Percentiles rank a stretch among this genome's conserved stretches.
Evolutionary conservation across 1,140 invertebrate species (phyloP).

Genomic region (Uloborus diversus): DNA sequence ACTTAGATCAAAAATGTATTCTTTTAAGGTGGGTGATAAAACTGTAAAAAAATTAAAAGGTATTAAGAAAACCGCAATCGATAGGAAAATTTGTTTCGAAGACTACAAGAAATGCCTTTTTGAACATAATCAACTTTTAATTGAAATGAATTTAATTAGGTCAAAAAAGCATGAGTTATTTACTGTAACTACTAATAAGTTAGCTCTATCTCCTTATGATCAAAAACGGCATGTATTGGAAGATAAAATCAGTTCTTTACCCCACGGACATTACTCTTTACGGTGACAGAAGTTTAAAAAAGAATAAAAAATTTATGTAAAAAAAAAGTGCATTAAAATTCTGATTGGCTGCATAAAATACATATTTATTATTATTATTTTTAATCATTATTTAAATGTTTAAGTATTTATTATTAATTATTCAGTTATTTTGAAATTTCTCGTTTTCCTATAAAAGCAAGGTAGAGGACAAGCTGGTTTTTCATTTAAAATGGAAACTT

Average conservation of each 20-base stretch:
- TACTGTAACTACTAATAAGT: background rate
- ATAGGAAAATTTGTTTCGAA: too few species aligned
- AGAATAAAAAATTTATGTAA: too few species aligned
- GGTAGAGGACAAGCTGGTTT: too few species aligned
- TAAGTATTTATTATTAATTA: too few species aligned
- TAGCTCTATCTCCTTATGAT: background rate
- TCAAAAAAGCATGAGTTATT: background rate
- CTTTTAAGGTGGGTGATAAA: slow-evolving; percentile 59
- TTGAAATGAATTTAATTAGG: background rate
- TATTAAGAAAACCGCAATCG: too few species aligned
- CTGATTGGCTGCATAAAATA: too few species aligned
- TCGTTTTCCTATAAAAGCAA: too few species aligned
- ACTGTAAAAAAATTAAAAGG: slow-evolving; percentile 57
- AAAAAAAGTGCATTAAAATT: too few species aligned
- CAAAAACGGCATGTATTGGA: slow-evolving; percentile 2
- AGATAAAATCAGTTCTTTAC: background rate
- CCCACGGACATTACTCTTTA: background rate
- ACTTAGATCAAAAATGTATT: slow-evolving; percentile 67
- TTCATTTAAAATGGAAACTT: background rate
- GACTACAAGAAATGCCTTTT: slow-evolving; percentile 2
- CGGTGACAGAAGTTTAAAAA: too few species aligned
- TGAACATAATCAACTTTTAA: background rate
- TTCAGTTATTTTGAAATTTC: too few species aligned
- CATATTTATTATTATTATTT: too few species aligned
- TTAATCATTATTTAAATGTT: too few species aligned